Evolutionary conservation across 1,140 invertebrate species (phyloP), one percentile per base, ranked within the genome.

Genomic region (Lepidostoma basale): DNA sequence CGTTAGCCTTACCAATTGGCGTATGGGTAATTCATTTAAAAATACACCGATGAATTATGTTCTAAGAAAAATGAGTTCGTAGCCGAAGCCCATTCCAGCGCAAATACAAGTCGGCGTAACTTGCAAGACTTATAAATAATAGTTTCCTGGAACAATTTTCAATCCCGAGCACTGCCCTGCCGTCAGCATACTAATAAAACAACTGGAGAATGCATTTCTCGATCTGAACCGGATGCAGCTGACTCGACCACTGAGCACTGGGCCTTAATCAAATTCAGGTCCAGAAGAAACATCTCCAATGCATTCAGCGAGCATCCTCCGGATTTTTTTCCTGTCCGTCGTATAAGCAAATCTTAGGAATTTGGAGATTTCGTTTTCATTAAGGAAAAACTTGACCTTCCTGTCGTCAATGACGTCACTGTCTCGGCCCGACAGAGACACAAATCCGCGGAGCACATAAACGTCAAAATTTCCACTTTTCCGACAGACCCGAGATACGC

Each of bases 311-410:
- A n/a, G n/a, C n/a, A n/a, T n/a, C n/a, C n/a, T n/a, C n/a, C n/a
- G n/a, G n/a, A n/a, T n/a, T n/a, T n/a, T n/a, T n/a, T n/a, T n/a
- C n/a, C n/a, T n/a, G n/a, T n/a, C n/a, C n/a, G n/a, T n/a, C n/a
- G n/a, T n/a, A n/a, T n/a, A n/a, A n/a, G n/a, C n/a, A n/a, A n/a
- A 25, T 49, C 22, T 49, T 12, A 9, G 45, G 10, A 23, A 20
- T 49, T 9, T 56, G 16, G 28, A 30, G 36, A 20, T 14, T 18
- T 56, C 23, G 6, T 10, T 14, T 56, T 33, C 52, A 56, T 56
- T 56, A 30, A 56, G 30, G 52, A 56, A 56, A 56, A 56, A 56
- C 52, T 56, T 56, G 52, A 33, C 28, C 52, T 33, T 56, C n/a
- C 14, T 16, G 8, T 36, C 12, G 28, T n/a, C n/a, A n/a, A n/a